Evolutionary conservation across 2,888 invertebrate genomes (phyloP).

Genomic region (Chironomus tentans): DNA sequence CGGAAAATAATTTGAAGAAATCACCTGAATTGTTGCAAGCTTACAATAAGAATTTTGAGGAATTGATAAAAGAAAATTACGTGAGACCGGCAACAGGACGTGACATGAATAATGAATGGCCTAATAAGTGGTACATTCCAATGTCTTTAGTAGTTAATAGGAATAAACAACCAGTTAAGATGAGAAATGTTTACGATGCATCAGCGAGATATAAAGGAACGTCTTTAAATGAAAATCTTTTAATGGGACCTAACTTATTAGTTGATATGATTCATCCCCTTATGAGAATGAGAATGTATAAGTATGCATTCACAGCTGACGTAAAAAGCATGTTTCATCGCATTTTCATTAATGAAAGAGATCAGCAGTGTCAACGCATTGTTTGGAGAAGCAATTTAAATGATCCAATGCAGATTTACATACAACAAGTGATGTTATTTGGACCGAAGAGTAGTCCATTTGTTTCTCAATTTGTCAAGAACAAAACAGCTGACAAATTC

Average conservation of each 20-base stretch:
- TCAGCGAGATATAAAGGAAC: slow-evolving; percentile 32
- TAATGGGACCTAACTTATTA: slow-evolving; percentile 35
- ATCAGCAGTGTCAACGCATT: slow-evolving; percentile 34
- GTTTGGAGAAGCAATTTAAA: slow-evolving; percentile 31
- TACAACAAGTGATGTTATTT: not conserved
- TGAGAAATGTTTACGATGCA: slow-evolving; percentile 35
- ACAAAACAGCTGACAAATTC: not conserved
- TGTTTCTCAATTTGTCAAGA: not conserved
- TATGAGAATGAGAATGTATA: slow-evolving; percentile 35
- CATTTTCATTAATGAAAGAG: slow-evolving; percentile 31
- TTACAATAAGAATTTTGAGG: no score
- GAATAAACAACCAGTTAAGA: no score
- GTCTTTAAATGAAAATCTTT: slow-evolving; percentile 33
- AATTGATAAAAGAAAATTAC: slow-evolving; percentile 30
- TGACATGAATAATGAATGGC: slow-evolving; percentile 28
- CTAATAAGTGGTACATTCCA: slow-evolving; percentile 32
- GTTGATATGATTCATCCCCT: slow-evolving; percentile 35
- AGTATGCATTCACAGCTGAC: slow-evolving; percentile 34
- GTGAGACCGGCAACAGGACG: slow-evolving; percentile 28
- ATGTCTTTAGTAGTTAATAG: slow-evolving; percentile 33
- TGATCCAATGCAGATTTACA: not conserved
- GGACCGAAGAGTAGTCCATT: not conserved
- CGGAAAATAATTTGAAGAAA: slow-evolving; percentile 30
- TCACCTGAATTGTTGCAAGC: slow-evolving; percentile 27
- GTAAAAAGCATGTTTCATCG: slow-evolving; percentile 33